Conservation (phyloP, 1,140 invertebrate species). For the Coboldia fuscipes region DNA sequence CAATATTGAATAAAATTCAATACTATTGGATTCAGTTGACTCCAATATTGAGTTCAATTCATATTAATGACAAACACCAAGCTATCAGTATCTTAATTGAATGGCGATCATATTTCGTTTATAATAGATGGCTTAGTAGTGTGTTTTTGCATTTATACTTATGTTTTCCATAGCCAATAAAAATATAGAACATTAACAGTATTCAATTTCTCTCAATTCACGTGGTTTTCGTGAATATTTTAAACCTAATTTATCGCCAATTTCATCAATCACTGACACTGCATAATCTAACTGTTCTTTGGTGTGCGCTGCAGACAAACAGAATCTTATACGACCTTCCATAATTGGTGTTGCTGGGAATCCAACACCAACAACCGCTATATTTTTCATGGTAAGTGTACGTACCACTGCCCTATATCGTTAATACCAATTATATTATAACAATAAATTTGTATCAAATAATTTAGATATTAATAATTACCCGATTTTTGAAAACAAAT, state of each 20-base stretch:
- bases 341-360: conserved; percentile 96
- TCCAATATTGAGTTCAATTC: too few species aligned
- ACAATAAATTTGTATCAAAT: neutral
- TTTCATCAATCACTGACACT: conserved; percentile 43
- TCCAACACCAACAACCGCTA: conserved; percentile 89
- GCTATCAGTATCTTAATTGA: too few species aligned
- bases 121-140: too few species aligned
- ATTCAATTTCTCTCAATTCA: conserved; percentile 32
- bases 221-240: conserved; percentile 44
- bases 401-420: conserved; percentile 62
- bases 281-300: conserved; percentile 88
- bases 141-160: too few species aligned
- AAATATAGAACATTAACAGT: conserved; percentile 13
- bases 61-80: too few species aligned
- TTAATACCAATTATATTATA: conserved; percentile 3
- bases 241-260: conserved; percentile 44
- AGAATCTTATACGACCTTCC: conserved; percentile 85
- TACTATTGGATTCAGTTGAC: too few species aligned
- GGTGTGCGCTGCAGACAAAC: conserved; percentile 87
- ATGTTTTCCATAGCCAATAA: neutral
- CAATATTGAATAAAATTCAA: too few species aligned
- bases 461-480: conserved; percentile 22
- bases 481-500: conserved; percentile 82
- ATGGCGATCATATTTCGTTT: too few species aligned
- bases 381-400: conserved; percentile 52